Evolutionary conservation across 2,797 vertebrate species (phyloP), one percentile per base, ranked within the genome.

Genomic region (Gallinago solitaria): DNA sequence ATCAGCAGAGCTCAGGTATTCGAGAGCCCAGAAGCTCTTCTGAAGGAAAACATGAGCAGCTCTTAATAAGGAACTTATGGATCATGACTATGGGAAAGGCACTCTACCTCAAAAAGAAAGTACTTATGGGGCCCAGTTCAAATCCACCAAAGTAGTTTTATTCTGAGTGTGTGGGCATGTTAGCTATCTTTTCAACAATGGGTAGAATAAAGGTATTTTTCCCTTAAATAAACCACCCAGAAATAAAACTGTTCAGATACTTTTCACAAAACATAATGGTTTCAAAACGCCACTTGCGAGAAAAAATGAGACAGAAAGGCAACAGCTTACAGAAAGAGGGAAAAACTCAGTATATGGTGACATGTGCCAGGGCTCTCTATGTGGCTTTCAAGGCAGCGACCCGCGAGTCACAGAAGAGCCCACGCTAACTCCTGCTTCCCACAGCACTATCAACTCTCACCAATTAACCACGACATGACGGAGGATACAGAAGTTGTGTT

Each of bases 401-500:
- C 54, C 60, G 37, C 43, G 16, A 60, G 43, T 9, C 33, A 45
- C 2, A 4, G 85, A 61, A 10, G 25, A 24, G 48, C 0, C 0
- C 2, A 1, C 0, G 0, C 47, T 9, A n/a, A 11, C 50, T 61
- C 79, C 50, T 20, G 59, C 74, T 18, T 51, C 12, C 18, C 33
- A 12, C 0, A 0, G 54, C 41, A 13, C 16, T 16, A 17, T 4
- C 75, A 63, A 0, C 27, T 33, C 83, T 51, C 57, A 9, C 30
- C 1, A 0, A 27, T 21, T 9, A 67, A 24, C 65, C 24, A 3
- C 0, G 0, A 51, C 17, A 8, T 0, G 0, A 32, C 0, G 51
- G 74, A 50, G n/a, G 75, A 61, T 0, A 27, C 56, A 64, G 12
- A 76, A 63, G 25, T 5, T 6, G 3, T 12, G n/a, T 20, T 30